A percentile compares a stretch with the other conserved stretches of the same genome.
Evolutionary conservation across 2,888 invertebrate genomes (phyloP).

Genomic region (Cantharis flavilabris): DNA sequence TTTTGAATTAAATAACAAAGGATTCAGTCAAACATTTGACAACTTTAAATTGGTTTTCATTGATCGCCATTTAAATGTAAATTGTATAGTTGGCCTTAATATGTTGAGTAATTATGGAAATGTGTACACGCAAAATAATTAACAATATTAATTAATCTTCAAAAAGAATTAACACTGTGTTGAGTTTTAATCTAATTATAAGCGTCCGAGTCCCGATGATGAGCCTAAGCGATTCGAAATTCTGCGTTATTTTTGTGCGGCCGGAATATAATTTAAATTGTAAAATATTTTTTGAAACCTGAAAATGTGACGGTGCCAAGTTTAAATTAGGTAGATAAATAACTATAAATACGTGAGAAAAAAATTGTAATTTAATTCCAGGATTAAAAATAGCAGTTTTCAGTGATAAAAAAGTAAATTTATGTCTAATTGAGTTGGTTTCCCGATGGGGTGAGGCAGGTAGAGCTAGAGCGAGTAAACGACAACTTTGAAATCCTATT

Average conservation of each 20-base stretch:
- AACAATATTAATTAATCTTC: background rate
- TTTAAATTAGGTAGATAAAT: background rate
- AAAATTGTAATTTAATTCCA: background rate
- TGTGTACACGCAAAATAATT: slow-evolving; percentile 12
- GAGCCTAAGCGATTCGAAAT: background rate
- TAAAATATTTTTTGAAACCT: background rate
- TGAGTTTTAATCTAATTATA: background rate
- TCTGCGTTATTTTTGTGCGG: background rate
- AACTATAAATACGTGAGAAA: background rate
- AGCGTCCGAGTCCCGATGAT: background rate
- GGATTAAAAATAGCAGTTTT: background rate
- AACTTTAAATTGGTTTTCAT: slow-evolving; percentile 58
- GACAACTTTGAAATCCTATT: slow-evolving; percentile 27
- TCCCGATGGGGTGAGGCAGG: slow-evolving; percentile 8
- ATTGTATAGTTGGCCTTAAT: slow-evolving; percentile 56
- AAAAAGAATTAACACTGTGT: background rate
- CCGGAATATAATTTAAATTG: background rate
- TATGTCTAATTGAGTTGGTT: background rate
- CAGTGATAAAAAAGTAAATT: background rate
- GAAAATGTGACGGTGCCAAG: background rate
- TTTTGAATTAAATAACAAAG: slow-evolving; percentile 56
- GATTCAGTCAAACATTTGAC: slow-evolving; percentile 57
- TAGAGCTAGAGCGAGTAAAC: slow-evolving; percentile 9
- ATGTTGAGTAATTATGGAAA: slow-evolving; percentile 56
- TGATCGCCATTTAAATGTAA: slow-evolving; percentile 57